Evolutionary conservation across 2,888 invertebrate genomes (phyloP), one percentile per base, ranked within the genome.

Genomic region (Temnothorax ravouxi): DNA sequence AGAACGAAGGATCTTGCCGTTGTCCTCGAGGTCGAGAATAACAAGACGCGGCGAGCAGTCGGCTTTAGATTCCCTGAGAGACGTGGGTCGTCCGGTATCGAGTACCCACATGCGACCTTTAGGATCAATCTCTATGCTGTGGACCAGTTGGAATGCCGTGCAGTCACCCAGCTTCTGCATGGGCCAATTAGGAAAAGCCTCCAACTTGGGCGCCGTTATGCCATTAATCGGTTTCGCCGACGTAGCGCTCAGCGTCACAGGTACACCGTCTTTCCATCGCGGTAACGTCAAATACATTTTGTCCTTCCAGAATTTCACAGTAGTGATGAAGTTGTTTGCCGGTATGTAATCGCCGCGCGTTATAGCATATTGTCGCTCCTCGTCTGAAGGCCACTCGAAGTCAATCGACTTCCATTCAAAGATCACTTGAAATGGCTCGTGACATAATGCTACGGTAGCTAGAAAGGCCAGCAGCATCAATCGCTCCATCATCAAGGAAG

Each of bases 341-440:
- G 97, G 96, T 85, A 97, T 95, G 95, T 97, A 97, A 89, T 95
- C 95, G 87, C 96, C 96, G 69, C 95, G 95, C 91, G 95, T 95
- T 85, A 96, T 93, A 85, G 96, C 96, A 86, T 94, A 95, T 69
- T 95, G 95, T 86, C 96, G 96, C 25, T 95, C 95, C 87, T 95
- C 96, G 71, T 95, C 96, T 86, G 95, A 95, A 54, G 96, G 96
- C 97, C 97, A 97, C 47, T 96, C 96, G 95, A 96, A 97, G 93
- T 97, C 97, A 86, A 97, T 95, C 87, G 96, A 96, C 92, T 96
- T 96, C 97, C 97, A 97, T 95, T 97, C 97, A 95, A 97, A 97
- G 84, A 97, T 96, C 50, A 97, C 97, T 84, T 96, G 95, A 94
- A 97, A 97, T 92, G 96, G 96, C 92, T 90, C 94, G 79, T 94